Conservation (phyloP, 2,797 vertebrate species). For the Scarus forsteni region DNA sequence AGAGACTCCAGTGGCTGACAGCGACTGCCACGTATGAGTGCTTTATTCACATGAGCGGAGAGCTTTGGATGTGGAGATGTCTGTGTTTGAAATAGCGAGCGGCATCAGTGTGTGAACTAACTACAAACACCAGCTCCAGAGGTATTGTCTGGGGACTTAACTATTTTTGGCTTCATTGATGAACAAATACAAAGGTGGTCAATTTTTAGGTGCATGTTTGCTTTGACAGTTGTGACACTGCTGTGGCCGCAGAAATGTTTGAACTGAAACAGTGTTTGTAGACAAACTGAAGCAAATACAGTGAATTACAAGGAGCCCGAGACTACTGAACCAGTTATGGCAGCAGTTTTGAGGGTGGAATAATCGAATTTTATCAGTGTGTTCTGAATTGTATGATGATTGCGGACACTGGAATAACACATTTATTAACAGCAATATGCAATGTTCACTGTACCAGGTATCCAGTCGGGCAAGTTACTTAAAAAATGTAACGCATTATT, state of each 20-base stretch:
- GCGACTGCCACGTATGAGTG: neutral
- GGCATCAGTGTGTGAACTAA: neutral
- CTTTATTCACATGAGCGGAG: conserved; percentile 4
- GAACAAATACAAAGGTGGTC: neutral
- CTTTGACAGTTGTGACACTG: neutral
- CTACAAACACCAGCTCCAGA: too few relatives aligned
- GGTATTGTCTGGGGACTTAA: too few relatives aligned
- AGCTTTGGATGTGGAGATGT: conserved; percentile 8
- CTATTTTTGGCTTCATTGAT: neutral
- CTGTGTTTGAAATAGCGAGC: neutral
- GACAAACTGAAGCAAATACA: neutral
- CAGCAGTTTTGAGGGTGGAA: neutral
- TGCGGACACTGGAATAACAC: neutral
- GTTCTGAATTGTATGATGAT: neutral
- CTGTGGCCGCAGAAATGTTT: neutral
- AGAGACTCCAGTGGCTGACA: neutral
- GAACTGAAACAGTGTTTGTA: too few relatives aligned
- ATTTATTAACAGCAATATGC: neutral
- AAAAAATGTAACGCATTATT: too few relatives aligned
- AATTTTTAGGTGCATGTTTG: too few relatives aligned
- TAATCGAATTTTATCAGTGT: neutral
- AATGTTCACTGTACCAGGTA: neutral
- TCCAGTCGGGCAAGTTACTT: too few relatives aligned
- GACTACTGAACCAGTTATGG: neutral
- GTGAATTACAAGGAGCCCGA: neutral